Base-by-base conservation (phyloP, 2,888 invertebrate species). In the Apantesis nais region DNA sequence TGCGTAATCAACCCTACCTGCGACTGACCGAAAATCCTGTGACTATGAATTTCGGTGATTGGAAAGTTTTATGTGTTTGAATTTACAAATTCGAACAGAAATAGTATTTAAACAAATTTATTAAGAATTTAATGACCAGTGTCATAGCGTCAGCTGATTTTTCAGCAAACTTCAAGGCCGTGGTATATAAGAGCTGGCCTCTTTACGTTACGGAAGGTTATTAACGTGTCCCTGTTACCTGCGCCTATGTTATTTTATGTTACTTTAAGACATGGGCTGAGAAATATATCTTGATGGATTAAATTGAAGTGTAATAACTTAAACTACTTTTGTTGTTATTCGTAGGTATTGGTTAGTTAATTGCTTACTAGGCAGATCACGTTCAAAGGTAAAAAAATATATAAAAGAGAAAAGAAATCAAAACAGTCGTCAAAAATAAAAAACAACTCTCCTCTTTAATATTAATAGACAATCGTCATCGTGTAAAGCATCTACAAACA, bases 401-500 rank as follows among this genome's bases (percentile, higher is more conserved):
- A 52, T 29, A 62, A 61, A 74, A 71, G 58, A 7, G 12, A 55
- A 72, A 64, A 14, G 48, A 64, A 71, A 72, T 62, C 39, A 25
- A 62, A 74, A 76, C 60, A 66, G 62, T 64, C 22, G 69, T 70
- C 74, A 72, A 70, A 77, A 72, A 78, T 73, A 78, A 74, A n/a
- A 82, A 81, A 79, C 72, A 80, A 73, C 71, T 70, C 41, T 68
- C 67, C 70, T 80, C 74, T 85, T 84, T 79, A 86, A 84, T 85
- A 86, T 84, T 85, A 79, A 77, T 83, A 79, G 73, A 78, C 80
- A 82, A 78, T 81, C 80, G 80, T 84, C 80, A 81, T 77, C 83
- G 78, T 77, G 78, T 81, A 80, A 86, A 85, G 82, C 83, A 84
- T 85, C 83, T 82, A 86, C 79, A 88, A 86, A 86, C 86, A 86